Evolutionary conservation across 2,797 vertebrate species (phyloP), one percentile per base, ranked within the genome.

Genomic region (Coendou prehensilis): DNA sequence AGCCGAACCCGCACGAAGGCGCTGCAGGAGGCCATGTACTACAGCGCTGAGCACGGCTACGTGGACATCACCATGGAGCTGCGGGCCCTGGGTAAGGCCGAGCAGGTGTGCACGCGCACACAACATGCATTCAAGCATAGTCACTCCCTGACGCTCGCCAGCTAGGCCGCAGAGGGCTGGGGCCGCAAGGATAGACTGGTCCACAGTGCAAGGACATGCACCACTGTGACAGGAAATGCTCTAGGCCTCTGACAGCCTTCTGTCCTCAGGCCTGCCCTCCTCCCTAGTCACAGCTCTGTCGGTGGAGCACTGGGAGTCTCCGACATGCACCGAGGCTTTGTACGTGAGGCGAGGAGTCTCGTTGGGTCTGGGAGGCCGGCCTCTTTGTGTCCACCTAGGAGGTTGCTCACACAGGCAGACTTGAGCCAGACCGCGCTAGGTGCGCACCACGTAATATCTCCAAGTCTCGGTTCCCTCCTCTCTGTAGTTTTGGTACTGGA

Each of bases 41-140:
- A 99, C 98, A 99, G 99, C 0, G 99, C 99, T 0, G 99, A 99
- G 98, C 99, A 99, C 0, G 99, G 99, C 95, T 99, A 99, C 15
- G 99, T 99, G 93, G 99, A 99, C 71, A 99, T 99, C 98, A 99
- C 99, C 98, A 99, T 99, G 99, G 99, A 99, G 99, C 99, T 99
- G 57, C 98, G 99, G 97, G 98, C 99, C 0, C 98, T 99, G 37
- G 99, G 99, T 99, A 98, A 98, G 98, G 23, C 76, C 23, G 0
- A 0, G 0, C 2, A 2, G 9, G 47, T 5, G 0, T 5, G 28
- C 26, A 0, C 3, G 0, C 10, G 0, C 13, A 0, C 0, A 0
- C 50, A 1, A 14, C 4, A 0, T 11, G 3, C 14, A 1, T 1
- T 33, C 3, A 0, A 1, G 2, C n/a, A 18, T 9, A 1, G 26